Evolutionary conservation across 2,888 invertebrate species (phyloP).

Genomic region (Timema podura): DNA sequence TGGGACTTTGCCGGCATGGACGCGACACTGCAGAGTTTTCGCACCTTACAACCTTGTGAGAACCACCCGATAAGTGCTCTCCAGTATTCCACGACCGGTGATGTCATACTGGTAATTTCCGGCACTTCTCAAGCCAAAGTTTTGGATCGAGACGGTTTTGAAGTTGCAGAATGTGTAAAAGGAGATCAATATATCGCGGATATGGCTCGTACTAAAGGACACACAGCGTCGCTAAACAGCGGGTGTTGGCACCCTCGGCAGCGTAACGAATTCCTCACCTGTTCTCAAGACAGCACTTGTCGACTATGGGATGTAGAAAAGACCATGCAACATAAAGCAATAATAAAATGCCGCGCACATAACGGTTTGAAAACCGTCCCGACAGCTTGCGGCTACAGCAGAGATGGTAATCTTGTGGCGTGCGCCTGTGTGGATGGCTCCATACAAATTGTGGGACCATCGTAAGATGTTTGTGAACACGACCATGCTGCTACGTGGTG

Average conservation of each 20-base stretch:
- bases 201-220: conserved; percentile 90
- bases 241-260: conserved; percentile 93
- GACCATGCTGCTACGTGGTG: conserved; percentile 67
- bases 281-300: conserved; percentile 89
- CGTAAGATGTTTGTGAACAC: conserved; percentile 88
- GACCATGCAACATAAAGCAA: conserved; percentile 69
- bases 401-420: conserved; percentile 83
- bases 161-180: conserved; percentile 87
- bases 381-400: conserved; percentile 75
- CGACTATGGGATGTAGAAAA: conserved; percentile 85
- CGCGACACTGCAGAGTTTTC: conserved; percentile 81
- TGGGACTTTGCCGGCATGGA: conserved; percentile 99
- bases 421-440: conserved; percentile 94
- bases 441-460: conserved; percentile 90
- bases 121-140: conserved; percentile 93
- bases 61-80: conserved; percentile 85
- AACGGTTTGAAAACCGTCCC: conserved; percentile 85
- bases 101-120: conserved; percentile 85
- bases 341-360: conserved; percentile 83
- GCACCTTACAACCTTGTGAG: conserved; percentile 92
- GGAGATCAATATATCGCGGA: conserved; percentile 96
- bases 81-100: conserved; percentile 92
- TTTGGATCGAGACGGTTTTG: conserved; percentile 90
- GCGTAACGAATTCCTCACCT: conserved; percentile 90
- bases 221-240: conserved; percentile 83